phyloP scores from a whole-genome alignment of 2,888 invertebrate species.

The Oscheius sp. region DNA sequence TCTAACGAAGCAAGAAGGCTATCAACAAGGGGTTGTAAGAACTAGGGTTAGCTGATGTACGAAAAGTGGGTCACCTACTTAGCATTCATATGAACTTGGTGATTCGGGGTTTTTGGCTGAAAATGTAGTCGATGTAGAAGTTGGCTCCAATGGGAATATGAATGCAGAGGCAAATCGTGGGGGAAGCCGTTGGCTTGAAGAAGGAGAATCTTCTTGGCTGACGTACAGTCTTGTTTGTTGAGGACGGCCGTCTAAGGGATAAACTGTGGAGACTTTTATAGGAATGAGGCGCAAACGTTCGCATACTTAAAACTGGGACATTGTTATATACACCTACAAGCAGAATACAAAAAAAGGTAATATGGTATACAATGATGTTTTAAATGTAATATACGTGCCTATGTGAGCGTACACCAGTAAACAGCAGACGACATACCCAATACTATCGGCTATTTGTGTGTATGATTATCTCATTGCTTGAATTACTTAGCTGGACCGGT shows the following conservation, averaged over 20 bases:
- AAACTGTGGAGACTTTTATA: no score
- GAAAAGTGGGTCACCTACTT: no score
- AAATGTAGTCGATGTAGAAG: constrained; percentile 58
- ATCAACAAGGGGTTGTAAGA: no score
- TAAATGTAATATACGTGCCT: no score
- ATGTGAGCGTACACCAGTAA: neutral
- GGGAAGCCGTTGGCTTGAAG: constrained; percentile 58
- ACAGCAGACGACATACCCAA: neutral
- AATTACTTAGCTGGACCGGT: constrained; percentile 81
- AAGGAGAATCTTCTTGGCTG: constrained; percentile 46
- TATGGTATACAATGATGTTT: neutral
- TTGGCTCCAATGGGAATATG: constrained; percentile 50
- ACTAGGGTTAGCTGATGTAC: no score
- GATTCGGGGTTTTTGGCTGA: constrained; percentile 44
- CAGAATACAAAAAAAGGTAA: no score
- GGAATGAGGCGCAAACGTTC: no score
- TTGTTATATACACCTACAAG: no score
- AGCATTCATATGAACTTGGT: no score
- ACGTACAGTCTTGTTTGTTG: constrained; percentile 59
- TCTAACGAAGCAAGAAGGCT: no score
- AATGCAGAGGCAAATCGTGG: constrained; percentile 53
- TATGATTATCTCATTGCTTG: neutral
- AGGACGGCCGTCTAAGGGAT: constrained; percentile 52
- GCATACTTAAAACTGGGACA: no score
- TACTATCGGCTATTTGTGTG: neutral